Conservation (phyloP, 1,140 invertebrate species). For the Cataglyphis hispanica region DNA sequence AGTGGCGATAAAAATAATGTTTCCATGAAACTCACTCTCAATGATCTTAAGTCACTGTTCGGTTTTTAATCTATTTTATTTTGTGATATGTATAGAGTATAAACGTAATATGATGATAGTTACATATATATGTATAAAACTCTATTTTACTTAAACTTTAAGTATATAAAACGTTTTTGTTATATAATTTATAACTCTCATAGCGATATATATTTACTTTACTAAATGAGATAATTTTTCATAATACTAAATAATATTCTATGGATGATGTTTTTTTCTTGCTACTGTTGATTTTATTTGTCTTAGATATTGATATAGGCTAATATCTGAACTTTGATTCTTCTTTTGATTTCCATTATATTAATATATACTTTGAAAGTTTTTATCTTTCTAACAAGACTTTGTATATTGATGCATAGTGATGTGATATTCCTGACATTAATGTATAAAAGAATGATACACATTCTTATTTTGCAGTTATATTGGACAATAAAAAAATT, state of each 20-base stretch:
- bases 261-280: background rate
- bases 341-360: background rate
- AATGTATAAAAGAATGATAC: background rate
- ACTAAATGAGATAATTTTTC: background rate
- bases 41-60: constrained; percentile 93
- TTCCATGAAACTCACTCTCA: constrained; percentile 88
- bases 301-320: background rate
- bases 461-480: background rate
- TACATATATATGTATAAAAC: no score
- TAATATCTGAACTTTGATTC: background rate
- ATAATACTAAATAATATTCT: background rate
- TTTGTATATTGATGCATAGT: background rate
- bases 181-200: background rate
- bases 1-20: constrained; percentile 88
- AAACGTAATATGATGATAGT: background rate
- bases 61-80: constrained; percentile 55
- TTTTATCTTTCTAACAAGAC: background rate
- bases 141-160: background rate
- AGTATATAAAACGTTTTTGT: background rate
- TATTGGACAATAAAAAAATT: background rate
- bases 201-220: background rate
- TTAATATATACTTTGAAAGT: background rate
- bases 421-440: background rate
- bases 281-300: background rate
- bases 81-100: constrained; percentile 32